Base-by-base conservation (phyloP, 2,797 vertebrate species). In the Pipistrellus pipistrellus region DNA sequence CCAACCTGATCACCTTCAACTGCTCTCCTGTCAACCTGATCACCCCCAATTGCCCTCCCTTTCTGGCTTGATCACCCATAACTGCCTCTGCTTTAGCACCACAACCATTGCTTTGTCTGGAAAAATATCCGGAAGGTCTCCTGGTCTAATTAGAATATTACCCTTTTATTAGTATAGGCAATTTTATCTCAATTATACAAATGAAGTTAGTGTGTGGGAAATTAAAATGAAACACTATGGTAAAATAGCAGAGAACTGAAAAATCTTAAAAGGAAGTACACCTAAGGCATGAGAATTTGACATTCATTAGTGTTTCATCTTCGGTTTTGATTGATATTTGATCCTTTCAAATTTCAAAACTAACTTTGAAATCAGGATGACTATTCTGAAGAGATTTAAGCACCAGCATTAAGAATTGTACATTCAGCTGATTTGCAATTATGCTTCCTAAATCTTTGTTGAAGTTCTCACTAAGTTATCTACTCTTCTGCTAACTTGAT, bases 181-280 rank as follows among this genome's bases (percentile, higher is more conserved):
- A 98, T 98, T 99, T 99, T 99, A 99, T 99, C 99, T 99, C 97
- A 99, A 99, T 99, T 98, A 98, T 99, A 99, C 99, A 99, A 99
- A 99, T 98, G 98, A 98, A 98, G 98, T 99, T 99, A 99, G 99
- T 98, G 98, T 99, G 99, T 99, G 99, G 99, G 99, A 99, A 99
- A 98, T 99, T 98, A 98, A 99, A 99, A 98, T 97, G 97, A 98
- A 99, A 99, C 98, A 98, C 98, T 98, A 99, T 95, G 94, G 96
- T 98, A 98, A 99, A 99, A 99, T 98, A 99, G 98, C 99, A 99
- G 98, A 99, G 98, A 98, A 98, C 97, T 97, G 98, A 98, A 98
- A 98, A 88, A 97, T 96, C 97, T 98, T 97, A 96, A 98, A 98
- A 98, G 97, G 98, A 98, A 96, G 97, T 98, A 99, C 98, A 98